These are phyloP conservation scores for Nematostella vectensis DNA, from an alignment of 92 coral and sea anemone species.

Conservation along the genomic window DNA sequence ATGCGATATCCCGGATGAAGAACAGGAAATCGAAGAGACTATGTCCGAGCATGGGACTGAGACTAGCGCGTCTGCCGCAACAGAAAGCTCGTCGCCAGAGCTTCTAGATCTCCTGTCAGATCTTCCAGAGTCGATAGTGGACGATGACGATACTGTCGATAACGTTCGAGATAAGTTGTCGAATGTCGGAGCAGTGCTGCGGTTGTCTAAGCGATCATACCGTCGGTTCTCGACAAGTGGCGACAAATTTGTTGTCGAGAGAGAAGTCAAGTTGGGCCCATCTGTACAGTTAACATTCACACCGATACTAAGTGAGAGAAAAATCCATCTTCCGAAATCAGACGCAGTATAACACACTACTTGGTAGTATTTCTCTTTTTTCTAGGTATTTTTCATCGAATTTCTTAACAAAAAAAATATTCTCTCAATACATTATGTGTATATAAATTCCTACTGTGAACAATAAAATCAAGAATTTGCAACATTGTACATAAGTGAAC, in stretches of 20 bases:
- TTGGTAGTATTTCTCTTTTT: too few relatives aligned
- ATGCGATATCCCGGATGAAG: not conserved
- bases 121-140: conserved; percentile 77
- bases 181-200: conserved; percentile 59
- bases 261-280: conserved; percentile 38
- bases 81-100: conserved; percentile 33
- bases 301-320: conserved; percentile 4
- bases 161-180: conserved; percentile 60
- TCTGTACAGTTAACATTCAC: conserved; percentile 57
- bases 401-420: too few relatives aligned
- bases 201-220: conserved; percentile 56
- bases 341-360: not conserved
- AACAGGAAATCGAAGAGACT: conserved; percentile 2
- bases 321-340: conserved; percentile 2
- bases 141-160: conserved; percentile 68
- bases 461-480: too few relatives aligned
- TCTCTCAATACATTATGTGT: too few relatives aligned
- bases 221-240: conserved; percentile 68
- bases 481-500: too few relatives aligned
- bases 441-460: too few relatives aligned
- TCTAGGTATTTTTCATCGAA: too few relatives aligned
- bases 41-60: conserved; percentile 11
- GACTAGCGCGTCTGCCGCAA: conserved; percentile 19
- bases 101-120: conserved; percentile 55
- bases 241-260: conserved; percentile 71